A percentile compares a stretch with the other conserved stretches of the same genome.
Conservation (phyloP, 2,797 vertebrate species). For the Ctenopoma multispine region DNA sequence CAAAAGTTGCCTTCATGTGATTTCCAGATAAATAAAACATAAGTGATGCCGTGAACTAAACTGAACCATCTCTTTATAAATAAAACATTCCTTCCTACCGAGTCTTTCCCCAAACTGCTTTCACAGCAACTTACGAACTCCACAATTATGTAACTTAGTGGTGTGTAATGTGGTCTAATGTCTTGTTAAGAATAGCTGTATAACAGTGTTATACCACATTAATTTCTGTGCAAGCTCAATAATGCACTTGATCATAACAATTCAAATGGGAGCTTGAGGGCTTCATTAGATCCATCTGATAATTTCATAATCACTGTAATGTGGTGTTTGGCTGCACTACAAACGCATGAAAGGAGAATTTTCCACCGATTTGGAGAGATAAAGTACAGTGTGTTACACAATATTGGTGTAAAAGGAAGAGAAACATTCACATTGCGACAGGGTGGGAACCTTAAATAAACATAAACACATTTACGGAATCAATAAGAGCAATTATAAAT, state of each 20-base stretch:
- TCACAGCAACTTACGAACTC: slow-evolving; percentile 47
- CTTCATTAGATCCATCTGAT: slow-evolving; percentile 26
- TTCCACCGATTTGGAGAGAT: background rate
- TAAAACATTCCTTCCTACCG: slow-evolving; percentile 67
- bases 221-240: slow-evolving; percentile 32
- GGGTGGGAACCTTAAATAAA: slow-evolving; percentile 2
- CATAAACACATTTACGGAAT: background rate
- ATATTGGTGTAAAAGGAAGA: background rate
- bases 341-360: background rate
- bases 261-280: slow-evolving; percentile 4
- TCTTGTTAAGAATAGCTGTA: slow-evolving; percentile 28
- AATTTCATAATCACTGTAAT: background rate
- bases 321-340: background rate
- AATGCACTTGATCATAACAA: slow-evolving; percentile 34
- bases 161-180: slow-evolving; percentile 39
- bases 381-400: background rate
- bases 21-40: slow-evolving; percentile 80
- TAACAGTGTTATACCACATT: slow-evolving; percentile 3
- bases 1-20: slow-evolving; percentile 76
- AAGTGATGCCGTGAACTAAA: slow-evolving; percentile 67
- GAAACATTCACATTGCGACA: background rate
- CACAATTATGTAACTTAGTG: slow-evolving; percentile 57
- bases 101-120: slow-evolving; percentile 50
- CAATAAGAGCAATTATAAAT: background rate
- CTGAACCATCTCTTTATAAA: slow-evolving; percentile 74